A percentile compares a stretch with the other conserved stretches of the same genome.
These are phyloP conservation scores for Falco cherrug DNA, from an alignment of 2,797 vertebrate species.

Conservation along the genomic window DNA sequence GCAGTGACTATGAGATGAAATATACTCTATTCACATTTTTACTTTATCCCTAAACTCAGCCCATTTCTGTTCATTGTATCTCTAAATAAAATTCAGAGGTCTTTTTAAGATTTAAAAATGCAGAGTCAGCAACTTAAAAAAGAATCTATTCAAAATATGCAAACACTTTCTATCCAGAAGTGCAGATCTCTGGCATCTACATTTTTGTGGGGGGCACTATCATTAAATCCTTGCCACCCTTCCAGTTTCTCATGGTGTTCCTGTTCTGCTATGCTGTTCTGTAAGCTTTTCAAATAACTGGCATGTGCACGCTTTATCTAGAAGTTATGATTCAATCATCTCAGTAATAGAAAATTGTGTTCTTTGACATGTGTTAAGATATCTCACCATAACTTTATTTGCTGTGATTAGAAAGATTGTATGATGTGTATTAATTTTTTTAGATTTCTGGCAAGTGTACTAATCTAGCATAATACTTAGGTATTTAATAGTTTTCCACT, in stretches of 20 bases:
- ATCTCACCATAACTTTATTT: background rate
- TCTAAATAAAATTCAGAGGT: background rate
- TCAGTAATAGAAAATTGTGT: background rate
- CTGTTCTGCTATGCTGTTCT: background rate
- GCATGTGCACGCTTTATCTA: rapidly evolving
- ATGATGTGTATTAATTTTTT: background rate
- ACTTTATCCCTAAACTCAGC: background rate
- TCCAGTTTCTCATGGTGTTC: background rate
- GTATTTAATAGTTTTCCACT: background rate
- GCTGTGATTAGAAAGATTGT: background rate
- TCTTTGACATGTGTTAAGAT: background rate
- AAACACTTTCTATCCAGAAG: background rate
- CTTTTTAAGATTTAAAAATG: background rate
- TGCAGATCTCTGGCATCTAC: background rate
- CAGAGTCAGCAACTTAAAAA: background rate
- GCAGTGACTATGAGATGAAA: background rate
- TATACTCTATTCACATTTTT: background rate
- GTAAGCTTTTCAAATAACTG: background rate
- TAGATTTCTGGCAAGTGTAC: background rate
- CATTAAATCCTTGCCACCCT: background rate
- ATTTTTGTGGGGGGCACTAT: background rate
- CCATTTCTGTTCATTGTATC: background rate
- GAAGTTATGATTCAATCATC: background rate
- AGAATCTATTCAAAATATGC: background rate
- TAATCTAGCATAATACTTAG: background rate